Percentiles rank a stretch among this genome's conserved stretches.
Conservation (phyloP, 2,888 invertebrate species). For the Geotrupes spiniger region DNA sequence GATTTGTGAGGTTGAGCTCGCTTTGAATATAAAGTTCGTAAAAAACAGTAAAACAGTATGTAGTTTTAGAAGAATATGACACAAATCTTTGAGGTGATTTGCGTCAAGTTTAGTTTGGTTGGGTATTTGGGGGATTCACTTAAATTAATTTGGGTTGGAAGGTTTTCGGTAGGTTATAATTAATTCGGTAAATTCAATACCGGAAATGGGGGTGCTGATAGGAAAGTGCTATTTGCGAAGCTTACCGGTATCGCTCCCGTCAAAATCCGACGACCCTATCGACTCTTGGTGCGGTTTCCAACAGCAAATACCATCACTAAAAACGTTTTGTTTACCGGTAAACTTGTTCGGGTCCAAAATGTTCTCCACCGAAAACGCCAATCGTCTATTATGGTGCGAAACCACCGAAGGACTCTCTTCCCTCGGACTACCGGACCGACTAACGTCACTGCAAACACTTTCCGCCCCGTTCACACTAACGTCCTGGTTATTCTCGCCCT, state of each 20-base stretch:
- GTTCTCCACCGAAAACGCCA: conserved; percentile 88
- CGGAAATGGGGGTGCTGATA: no score
- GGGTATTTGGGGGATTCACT: no score
- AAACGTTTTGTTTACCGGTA: conserved; percentile 62
- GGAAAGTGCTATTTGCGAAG: no score
- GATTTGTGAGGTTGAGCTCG: no score
- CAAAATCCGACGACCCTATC: conserved; percentile 54
- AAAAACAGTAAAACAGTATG: no score
- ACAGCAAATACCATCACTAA: conserved; percentile 51
- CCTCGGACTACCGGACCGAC: conserved; percentile 47
- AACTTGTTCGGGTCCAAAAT: conserved; percentile 89
- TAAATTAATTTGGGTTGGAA: no score
- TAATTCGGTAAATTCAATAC: no score
- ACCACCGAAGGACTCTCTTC: conserved; percentile 44
- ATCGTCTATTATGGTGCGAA: conserved; percentile 60
- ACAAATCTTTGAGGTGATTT: no score
- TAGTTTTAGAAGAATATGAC: no score
- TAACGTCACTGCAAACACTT: conserved; percentile 52
- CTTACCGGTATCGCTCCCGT: conserved; percentile 53
- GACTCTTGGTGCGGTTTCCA: conserved; percentile 51
- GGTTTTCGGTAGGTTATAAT: no score
- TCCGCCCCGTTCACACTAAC: conserved; percentile 38
- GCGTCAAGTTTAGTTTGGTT: no score
- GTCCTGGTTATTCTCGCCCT: conserved; percentile 22
- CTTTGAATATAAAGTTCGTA: no score